phyloP scores from a whole-genome alignment of 2,888 invertebrate genomes.

The Apamea crenata region DNA sequence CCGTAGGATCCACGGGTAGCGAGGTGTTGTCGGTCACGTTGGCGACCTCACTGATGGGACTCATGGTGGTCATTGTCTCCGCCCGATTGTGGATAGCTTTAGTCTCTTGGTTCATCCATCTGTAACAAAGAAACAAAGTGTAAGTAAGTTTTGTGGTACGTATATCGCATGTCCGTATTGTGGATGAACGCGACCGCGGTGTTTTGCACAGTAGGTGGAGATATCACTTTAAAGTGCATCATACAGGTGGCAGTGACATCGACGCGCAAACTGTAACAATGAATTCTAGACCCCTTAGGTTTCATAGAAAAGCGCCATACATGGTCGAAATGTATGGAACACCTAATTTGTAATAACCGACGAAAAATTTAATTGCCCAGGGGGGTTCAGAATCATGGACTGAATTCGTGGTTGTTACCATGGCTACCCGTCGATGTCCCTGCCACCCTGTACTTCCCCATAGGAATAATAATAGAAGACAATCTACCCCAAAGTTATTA shows the following conservation, averaged over 20 bases:
- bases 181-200: not conserved
- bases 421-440: too few species aligned
- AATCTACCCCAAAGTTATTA: not conserved
- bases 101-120: constrained; percentile 36
- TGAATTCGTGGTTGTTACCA: too few species aligned
- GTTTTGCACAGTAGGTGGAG: not conserved
- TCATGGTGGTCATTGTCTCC: constrained; percentile 48
- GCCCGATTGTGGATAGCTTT: constrained; percentile 10
- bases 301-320: too few species aligned
- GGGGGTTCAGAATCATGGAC: too few species aligned
- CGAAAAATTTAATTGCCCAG: too few species aligned
- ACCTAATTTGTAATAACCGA: too few species aligned
- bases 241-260: not conserved
- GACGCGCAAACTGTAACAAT: too few species aligned
- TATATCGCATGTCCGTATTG: not conserved
- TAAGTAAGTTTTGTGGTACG: not conserved
- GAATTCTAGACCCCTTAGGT: not conserved
- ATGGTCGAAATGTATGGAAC: too few species aligned
- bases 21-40: constrained; percentile 60
- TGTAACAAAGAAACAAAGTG: constrained; percentile 50
- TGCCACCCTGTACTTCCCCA: too few species aligned
- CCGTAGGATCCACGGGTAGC: constrained; percentile 75
- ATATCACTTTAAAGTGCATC: not conserved
- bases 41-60: constrained; percentile 30
- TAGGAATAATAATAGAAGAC: not conserved